Evolutionary conservation across 2,113 vertebrate genomes (phyloP).

Genomic region (Oryzias celebensis): DNA sequence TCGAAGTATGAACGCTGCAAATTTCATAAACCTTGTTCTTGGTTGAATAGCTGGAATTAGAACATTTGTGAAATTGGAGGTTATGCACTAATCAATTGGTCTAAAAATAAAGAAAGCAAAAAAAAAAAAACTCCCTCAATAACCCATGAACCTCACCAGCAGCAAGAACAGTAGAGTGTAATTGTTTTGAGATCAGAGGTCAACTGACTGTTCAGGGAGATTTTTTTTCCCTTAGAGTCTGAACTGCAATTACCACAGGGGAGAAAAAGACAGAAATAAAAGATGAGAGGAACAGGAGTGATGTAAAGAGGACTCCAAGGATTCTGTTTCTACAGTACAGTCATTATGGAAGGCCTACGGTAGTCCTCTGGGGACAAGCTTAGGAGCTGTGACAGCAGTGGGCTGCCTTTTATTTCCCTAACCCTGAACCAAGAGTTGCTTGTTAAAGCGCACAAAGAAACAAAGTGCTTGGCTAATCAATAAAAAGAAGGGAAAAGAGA

Average conservation of each 20-base stretch:
- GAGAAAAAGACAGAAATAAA: constrained; percentile 4
- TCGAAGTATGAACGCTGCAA: neutral
- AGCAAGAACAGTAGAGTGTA: constrained; percentile 16
- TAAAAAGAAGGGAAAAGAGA: constrained; percentile 7
- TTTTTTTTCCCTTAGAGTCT: constrained; percentile 4
- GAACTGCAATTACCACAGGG: constrained; percentile 41
- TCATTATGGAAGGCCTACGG: constrained; percentile 54
- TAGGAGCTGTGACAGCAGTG: constrained; percentile 48
- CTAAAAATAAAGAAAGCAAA: neutral
- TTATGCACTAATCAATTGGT: neutral
- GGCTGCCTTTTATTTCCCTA: constrained; percentile 47
- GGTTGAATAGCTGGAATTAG: neutral
- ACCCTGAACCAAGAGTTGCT: constrained; percentile 44
- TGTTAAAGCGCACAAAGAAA: constrained; percentile 53
- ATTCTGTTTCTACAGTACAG: constrained; percentile 16
- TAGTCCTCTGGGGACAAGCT: constrained; percentile 35
- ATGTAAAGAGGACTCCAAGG: constrained; percentile 45
- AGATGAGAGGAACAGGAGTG: constrained; percentile 22
- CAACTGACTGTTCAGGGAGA: constrained; percentile 18
- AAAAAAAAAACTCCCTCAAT: neutral
- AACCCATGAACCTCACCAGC: neutral
- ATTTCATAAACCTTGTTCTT: neutral
- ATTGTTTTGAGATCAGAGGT: constrained; percentile 44
- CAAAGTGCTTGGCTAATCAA: constrained; percentile 50
- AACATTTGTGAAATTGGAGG: neutral